Evolutionary conservation across 2,113 vertebrate species (phyloP).

Genomic region (Motacilla alba): DNA sequence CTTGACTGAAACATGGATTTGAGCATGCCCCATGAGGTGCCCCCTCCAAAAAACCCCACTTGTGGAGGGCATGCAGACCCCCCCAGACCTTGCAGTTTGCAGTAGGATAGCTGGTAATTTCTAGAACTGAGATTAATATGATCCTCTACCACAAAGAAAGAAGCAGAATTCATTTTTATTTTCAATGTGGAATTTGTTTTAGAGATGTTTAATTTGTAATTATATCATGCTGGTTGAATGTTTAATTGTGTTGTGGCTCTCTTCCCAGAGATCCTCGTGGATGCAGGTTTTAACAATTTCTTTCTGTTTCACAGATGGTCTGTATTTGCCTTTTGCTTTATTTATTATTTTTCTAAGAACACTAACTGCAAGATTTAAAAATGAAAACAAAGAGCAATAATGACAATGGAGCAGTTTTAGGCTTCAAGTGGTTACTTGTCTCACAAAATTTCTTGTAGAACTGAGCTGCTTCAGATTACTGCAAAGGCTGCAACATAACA

Average conservation of each 20-base stretch:
- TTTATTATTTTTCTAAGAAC: background rate
- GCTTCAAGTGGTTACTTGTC: background rate
- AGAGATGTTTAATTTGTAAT: conserved; percentile 6
- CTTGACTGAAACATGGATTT: background rate
- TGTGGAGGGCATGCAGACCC: background rate
- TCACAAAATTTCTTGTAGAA: background rate
- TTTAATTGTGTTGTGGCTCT: background rate
- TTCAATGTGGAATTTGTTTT: background rate
- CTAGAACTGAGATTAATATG: background rate
- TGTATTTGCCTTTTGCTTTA: background rate
- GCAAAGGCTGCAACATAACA: background rate
- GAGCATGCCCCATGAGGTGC: background rate
- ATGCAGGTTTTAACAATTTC: background rate
- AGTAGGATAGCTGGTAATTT: background rate
- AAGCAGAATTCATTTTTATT: background rate
- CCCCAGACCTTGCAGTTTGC: background rate
- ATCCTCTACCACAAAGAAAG: background rate
- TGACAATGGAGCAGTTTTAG: background rate
- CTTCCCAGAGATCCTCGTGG: background rate
- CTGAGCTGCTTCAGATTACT: background rate
- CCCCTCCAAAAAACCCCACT: background rate
- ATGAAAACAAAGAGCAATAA: background rate
- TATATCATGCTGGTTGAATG: background rate
- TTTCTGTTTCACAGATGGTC: conserved; percentile 1
- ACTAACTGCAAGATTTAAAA: background rate